phyloP scores from a whole-genome alignment of 2,888 invertebrate genomes.

The Yponomeuta evonymella region DNA sequence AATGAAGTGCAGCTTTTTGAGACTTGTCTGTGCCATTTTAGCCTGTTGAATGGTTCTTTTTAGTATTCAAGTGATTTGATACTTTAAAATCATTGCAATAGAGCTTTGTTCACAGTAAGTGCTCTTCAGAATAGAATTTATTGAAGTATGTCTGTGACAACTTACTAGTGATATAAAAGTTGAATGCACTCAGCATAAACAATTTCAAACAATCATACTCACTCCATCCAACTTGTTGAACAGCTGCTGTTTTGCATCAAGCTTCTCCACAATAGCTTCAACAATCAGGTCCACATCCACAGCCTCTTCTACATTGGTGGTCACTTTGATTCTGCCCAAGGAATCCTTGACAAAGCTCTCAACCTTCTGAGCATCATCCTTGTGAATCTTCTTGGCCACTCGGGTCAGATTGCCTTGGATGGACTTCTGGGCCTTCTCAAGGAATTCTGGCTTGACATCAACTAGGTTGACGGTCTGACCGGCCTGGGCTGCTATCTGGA shows the following conservation, averaged over 20 bases:
- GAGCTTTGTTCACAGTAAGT: too few species aligned
- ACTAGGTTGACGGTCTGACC: constrained; percentile 89
- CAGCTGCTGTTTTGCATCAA: constrained; percentile 85
- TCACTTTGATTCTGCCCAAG: constrained; percentile 68
- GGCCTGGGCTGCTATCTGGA: constrained; percentile 87
- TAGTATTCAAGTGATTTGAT: too few species aligned
- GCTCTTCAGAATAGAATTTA: too few species aligned
- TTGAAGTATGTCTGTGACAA: too few species aligned
- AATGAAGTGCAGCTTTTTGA: too few species aligned
- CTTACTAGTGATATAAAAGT: not conserved
- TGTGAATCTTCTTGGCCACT: constrained; percentile 87
- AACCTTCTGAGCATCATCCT: constrained; percentile 79
- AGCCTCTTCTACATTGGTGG: constrained; percentile 77
- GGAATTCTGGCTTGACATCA: constrained; percentile 82
- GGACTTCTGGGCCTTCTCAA: constrained; percentile 82
- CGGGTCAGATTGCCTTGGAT: constrained; percentile 83
- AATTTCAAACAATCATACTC: constrained; percentile 27
- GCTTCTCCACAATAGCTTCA: constrained; percentile 92
- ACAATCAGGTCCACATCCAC: constrained; percentile 86
- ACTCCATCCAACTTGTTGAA: constrained; percentile 84
- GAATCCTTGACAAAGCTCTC: constrained; percentile 81
- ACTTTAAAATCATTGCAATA: too few species aligned
- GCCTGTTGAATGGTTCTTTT: too few species aligned
- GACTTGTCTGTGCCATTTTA: too few species aligned
- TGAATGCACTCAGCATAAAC: not conserved